Base-by-base conservation (phyloP, 2,888 invertebrate species). In the Limenitis camilla region DNA sequence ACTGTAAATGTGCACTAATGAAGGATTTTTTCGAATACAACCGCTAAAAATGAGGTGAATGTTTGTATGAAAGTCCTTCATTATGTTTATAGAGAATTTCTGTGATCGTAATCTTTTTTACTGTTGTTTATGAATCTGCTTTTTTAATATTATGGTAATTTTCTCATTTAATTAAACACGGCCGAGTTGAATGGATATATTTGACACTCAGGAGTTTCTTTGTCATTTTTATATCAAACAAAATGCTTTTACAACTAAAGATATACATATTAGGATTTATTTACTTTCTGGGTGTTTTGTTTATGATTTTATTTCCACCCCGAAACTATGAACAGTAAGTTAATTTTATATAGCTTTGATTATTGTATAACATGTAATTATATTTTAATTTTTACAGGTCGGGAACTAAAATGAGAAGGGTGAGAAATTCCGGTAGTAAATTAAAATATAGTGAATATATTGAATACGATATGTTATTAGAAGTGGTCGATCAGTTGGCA, bases 161-260 rank as follows among this genome's bases (percentile, higher is more conserved):
- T n/a, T n/a, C n/a, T n/a, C n/a, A n/a, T n/a, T n/a, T n/a, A n/a
- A n/a, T n/a, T n/a, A n/a, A n/a, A n/a, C n/a, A n/a, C n/a, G n/a
- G n/a, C n/a, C n/a, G n/a, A n/a, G n/a, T n/a, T n/a, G n/a, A n/a
- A n/a, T n/a, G n/a, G n/a, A n/a, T n/a, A n/a, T n/a, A n/a, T n/a
- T n/a, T n/a, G n/a, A n/a, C n/a, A n/a, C n/a, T n/a, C n/a, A n/a
- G n/a, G n/a, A n/a, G n/a, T n/a, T n/a, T n/a, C n/a, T n/a, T n/a
- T n/a, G n/a, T n/a, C n/a, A n/a, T n/a, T n/a, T n/a, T n/a, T n/a
- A n/a, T n/a, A n/a, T n/a, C n/a, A n/a, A n/a, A n/a, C n/a, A 68
- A 49, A 56, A 87, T 86, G 86, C 68, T 85, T 61, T 69, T 86
- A 54, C 78, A 82, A 60, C 69, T 84, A 51, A 87, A 87, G 76